Evolutionary conservation across 2,797 vertebrate species (phyloP), one percentile per base, ranked within the genome.

Genomic region (Clarias platycephalus): DNA sequence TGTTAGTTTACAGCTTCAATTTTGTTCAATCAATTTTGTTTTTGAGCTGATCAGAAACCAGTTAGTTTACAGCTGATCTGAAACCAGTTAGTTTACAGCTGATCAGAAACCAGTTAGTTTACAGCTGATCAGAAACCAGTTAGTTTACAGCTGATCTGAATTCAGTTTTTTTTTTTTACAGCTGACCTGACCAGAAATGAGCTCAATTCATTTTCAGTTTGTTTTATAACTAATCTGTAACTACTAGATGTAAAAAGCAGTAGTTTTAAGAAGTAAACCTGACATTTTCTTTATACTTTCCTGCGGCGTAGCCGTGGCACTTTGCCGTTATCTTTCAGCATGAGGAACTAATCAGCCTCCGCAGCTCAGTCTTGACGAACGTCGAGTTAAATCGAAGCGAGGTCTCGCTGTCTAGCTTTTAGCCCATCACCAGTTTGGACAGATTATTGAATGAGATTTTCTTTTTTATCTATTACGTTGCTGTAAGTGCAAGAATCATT

Each of bases 401-500:
- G 75, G 31, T 34, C 31, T 62, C 57, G 15, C 57, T 77, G 75
- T 82, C 81, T 44, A 20, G 68, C 57, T 82, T 26, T 75, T 16
- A 26, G 71, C 26, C 58, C n/a, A 60, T 62, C 67, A 82, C 37
- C 40, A 77, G 57, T 77, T 77, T 77, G 31, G 75, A 77, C 75
- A 77, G 75, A 77, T 77, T 22, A 12, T 34, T 80, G 76, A 80
- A 84, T 71, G 66, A 71, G 76, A 22, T 84, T 81, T 71, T 58
- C 44, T 53, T 66, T 44, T 81, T 84, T 40, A 66, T 83, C 28
- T 64, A 18, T 83, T 84, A 40, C 31, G 18, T 53, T 82, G n/a
- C 53, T 70, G 63, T 77, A 82, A 70, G 80, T 71, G 84, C 72
- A 78, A 75, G 74, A 53, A 72, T 81, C 57, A 82, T 78, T 71